Evolutionary conservation across 2,888 invertebrate species (phyloP), one percentile per base, ranked within the genome.

Genomic region (Spisula subtruncata): DNA sequence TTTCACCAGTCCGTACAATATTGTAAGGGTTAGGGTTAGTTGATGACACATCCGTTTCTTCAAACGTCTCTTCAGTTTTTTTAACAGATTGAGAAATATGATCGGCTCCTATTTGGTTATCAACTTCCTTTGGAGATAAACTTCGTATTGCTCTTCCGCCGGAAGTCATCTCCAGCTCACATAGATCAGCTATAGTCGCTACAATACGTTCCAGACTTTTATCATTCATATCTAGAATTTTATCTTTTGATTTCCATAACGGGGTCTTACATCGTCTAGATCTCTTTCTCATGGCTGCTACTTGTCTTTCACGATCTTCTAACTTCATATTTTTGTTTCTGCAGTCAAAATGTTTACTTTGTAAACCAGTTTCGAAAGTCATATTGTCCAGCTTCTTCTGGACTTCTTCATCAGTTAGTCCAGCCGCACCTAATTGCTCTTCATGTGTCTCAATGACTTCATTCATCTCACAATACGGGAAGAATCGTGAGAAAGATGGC

Each of bases 151-250:
- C 60, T 66, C n/a, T 75, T 12, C 75, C 75, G 14, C 75, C 32
- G 4, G 6, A 2, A 16, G 6, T 75, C 35, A 75, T 66, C 1
- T 66, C n/a, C 2, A 83, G 83, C 25, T 83, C 83, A 83, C 83
- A 83, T 16, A 83, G 16, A 10, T 83, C 66, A 25, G 83, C 83
- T 14, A 83, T 83, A 35, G 56, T 18, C 35, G 83, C 83, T 20
- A 83, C 66, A 46, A 83, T 83, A 5, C 18, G 8, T 66, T 83
- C 83, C 4, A 83, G 25, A 14, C 41, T 41, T 83, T 83, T 83
- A 66, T 83, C 83, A 46, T 83, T 41, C 83, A 83, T 83, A 14
- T 83, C 66, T 18, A 83, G 66, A 25, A 35, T 20, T 46, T 66
- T 56, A 20, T 46, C 46, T 8, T 66, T 83, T 12, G 25, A 16